These are phyloP conservation scores for Scaptomyza caliginosa DNA, from an alignment of 2,888 invertebrate species.

Conservation along the genomic window DNA sequence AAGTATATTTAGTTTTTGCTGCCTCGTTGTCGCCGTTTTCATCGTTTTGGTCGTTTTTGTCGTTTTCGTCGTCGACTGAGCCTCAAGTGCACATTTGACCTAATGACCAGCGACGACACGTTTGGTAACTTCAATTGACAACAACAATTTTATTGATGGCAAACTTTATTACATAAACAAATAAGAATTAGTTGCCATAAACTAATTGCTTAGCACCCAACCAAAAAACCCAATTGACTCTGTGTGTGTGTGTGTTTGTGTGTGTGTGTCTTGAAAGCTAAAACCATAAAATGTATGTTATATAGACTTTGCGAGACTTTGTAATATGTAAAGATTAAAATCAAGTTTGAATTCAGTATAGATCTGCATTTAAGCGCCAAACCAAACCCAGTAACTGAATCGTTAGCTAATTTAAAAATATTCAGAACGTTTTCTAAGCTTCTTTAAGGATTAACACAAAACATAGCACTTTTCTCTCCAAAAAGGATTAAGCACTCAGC, in stretches of 20 bases:
- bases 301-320: no score
- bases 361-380: no score
- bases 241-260: no score
- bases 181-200: background rate
- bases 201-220: background rate
- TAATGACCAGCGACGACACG: conserved; percentile 68
- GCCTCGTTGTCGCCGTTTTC: background rate
- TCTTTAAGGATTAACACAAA: no score
- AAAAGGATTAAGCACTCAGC: no score
- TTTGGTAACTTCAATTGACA: conserved; percentile 54
- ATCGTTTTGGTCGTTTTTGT: no score
- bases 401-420: background rate
- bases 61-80: conserved; percentile 8
- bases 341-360: no score
- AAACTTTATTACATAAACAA: conserved; percentile 58
- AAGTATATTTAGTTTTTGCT: conserved; percentile 4
- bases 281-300: background rate
- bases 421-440: no score
- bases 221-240: conserved; percentile 2
- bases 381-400: no score
- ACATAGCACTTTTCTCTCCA: no score
- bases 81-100: conserved; percentile 60
- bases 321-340: no score
- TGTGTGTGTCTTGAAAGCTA: background rate
- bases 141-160: conserved; percentile 61